phyloP scores from a whole-genome alignment of 2,113 vertebrate genomes.

The Leptosomus discolor region DNA sequence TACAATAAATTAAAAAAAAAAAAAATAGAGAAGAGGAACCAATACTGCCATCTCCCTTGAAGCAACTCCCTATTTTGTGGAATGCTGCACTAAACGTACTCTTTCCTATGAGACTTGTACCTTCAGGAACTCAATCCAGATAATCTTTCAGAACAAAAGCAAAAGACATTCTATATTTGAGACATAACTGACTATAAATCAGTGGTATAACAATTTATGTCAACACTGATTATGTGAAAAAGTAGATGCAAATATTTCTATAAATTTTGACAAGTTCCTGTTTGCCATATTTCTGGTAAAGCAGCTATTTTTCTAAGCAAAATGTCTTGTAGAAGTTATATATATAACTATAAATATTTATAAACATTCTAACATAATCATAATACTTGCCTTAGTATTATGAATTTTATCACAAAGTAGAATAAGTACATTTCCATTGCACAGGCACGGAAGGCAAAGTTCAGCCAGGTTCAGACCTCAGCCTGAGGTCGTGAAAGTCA shows the following conservation, averaged over 20 bases:
- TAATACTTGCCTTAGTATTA: neutral
- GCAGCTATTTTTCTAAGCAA: neutral
- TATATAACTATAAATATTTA: neutral
- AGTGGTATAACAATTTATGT: no score
- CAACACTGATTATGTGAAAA: neutral
- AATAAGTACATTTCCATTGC: neutral
- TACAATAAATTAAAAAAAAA: neutral
- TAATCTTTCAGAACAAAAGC: neutral
- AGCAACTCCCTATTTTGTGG: neutral
- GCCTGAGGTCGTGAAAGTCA: neutral
- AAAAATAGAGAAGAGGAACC: neutral
- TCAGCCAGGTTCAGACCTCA: neutral
- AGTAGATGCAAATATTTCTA: neutral
- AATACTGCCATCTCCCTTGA: neutral
- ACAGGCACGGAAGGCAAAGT: neutral
- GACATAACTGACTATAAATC: neutral
- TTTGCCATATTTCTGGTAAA: neutral
- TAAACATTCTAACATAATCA: neutral
- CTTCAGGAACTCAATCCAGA: neutral
- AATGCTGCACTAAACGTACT: accelerated
- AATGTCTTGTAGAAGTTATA: neutral
- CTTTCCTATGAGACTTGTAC: neutral
- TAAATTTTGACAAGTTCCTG: accelerated
- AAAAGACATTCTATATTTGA: neutral
- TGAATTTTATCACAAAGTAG: neutral